These are phyloP conservation scores for Passer montanus DNA, from an alignment of 2,113 vertebrate genomes.

Conservation along the genomic window DNA sequence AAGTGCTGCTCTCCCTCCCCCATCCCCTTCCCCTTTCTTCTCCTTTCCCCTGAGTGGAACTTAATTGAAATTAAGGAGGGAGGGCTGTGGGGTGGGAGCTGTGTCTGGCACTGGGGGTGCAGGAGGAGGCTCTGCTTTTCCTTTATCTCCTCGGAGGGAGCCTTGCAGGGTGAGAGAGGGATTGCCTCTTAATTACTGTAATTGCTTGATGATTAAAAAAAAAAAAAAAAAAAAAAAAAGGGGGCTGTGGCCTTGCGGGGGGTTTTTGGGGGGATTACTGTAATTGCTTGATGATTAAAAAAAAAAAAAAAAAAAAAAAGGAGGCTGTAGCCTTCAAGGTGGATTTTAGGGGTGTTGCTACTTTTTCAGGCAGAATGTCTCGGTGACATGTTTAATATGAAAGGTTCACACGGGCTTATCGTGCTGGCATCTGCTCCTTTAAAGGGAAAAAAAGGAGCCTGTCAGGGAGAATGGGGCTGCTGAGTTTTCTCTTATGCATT, in stretches of 20 bases:
- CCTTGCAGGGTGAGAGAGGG: neutral
- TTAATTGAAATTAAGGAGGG: conserved; percentile 34
- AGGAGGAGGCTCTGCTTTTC: neutral
- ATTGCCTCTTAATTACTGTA: conserved; percentile 45
- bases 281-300: conserved; percentile 2
- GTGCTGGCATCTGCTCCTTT: conserved; percentile 63
- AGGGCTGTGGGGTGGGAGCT: conserved; percentile 12
- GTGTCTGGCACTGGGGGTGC: neutral
- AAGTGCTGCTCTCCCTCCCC: conserved; percentile 59
- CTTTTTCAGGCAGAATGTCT: neutral
- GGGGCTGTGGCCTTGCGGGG: neutral
- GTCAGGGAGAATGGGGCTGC: conserved; percentile 40
- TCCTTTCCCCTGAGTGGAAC: conserved; percentile 22
- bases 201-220: neutral
- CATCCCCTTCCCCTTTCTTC: conserved; percentile 45
- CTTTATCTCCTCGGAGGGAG: neutral
- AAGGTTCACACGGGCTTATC: neutral
- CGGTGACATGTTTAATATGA: neutral
- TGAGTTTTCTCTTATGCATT: conserved; percentile 17
- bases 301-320: neutral
- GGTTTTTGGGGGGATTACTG: no score
- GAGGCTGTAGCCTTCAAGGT: neutral
- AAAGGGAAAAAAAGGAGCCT: conserved; percentile 45
- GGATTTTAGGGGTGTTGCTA: neutral
- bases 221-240: neutral